These are phyloP conservation scores for Denticeps clupeoides DNA, from an alignment of 2,797 vertebrate genomes.

Conservation along the genomic window DNA sequence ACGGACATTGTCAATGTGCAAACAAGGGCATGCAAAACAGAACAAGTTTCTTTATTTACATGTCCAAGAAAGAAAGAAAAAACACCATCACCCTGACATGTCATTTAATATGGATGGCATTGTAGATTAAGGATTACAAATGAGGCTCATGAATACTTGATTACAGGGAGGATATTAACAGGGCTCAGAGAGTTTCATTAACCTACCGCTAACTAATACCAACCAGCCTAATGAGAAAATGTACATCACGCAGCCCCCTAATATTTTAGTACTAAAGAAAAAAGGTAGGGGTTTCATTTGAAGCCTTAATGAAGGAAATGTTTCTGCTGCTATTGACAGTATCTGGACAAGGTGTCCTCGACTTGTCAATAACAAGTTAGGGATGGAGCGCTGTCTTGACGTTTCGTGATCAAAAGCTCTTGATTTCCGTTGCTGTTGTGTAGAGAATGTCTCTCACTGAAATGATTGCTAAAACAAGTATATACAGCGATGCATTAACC, in stretches of 20 bases:
- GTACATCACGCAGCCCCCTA: constrained; percentile 16
- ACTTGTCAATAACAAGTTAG: no score
- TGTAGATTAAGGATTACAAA: constrained; percentile 36
- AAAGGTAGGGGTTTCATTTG: constrained; percentile 12
- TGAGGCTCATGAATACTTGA: constrained; percentile 35
- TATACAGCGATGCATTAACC: no score
- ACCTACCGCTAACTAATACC: constrained; percentile 21
- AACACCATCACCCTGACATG: constrained; percentile 18
- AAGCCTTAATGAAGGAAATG: no score
- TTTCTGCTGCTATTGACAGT: constrained; percentile 11
- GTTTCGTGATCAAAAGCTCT: no score
- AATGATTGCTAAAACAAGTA: no score
- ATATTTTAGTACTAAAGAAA: neutral
- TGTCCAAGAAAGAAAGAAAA: no score
- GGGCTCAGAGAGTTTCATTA: constrained; percentile 24
- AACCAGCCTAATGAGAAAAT: constrained; percentile 22
- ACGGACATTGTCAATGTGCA: constrained; percentile 13
- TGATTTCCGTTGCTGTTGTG: no score
- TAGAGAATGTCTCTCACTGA: no score
- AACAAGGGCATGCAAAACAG: constrained; percentile 10
- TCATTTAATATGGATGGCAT: constrained; percentile 25
- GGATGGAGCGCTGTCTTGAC: no score
- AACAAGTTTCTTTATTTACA: constrained; percentile 22
- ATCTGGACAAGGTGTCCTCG: no score
- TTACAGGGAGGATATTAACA: constrained; percentile 26